phyloP scores from a whole-genome alignment of 2,113 vertebrate species.

The Ptyas mucosa region DNA sequence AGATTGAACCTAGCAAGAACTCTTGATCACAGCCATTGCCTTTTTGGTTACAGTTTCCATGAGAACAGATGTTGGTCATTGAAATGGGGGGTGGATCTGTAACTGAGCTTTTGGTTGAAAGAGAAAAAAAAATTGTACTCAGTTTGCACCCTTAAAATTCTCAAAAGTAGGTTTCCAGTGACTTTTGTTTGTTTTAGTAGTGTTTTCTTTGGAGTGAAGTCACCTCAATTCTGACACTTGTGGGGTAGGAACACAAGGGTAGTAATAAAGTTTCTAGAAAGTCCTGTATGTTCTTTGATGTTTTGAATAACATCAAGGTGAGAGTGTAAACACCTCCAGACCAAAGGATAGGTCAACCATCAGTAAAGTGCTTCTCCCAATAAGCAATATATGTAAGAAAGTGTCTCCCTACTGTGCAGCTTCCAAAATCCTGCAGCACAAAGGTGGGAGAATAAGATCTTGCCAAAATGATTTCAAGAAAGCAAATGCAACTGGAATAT shows the following conservation, averaged over 20 bases:
- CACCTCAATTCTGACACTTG: background rate
- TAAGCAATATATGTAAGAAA: background rate
- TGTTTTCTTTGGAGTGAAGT: background rate
- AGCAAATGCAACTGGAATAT: background rate
- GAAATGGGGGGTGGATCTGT: background rate
- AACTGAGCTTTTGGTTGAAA: background rate
- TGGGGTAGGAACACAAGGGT: background rate
- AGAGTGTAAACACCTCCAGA: background rate
- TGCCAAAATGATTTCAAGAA: background rate
- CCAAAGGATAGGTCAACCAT: background rate
- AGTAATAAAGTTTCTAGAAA: background rate
- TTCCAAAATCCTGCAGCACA: background rate
- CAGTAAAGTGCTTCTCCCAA: background rate
- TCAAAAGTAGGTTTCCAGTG: background rate
- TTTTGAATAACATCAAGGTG: background rate
- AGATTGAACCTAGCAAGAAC: background rate
- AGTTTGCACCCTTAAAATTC: background rate
- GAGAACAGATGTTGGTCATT: constrained; percentile 15
- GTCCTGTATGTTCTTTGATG: background rate
- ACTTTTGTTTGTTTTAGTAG: background rate
- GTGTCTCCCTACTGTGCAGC: background rate
- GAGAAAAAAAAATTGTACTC: background rate
- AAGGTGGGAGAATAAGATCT: background rate
- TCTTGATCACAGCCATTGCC: background rate
- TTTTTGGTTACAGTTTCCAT: constrained; percentile 14